phyloP scores from a whole-genome alignment of 1,140 invertebrate genomes.

The Cydia splendana region DNA sequence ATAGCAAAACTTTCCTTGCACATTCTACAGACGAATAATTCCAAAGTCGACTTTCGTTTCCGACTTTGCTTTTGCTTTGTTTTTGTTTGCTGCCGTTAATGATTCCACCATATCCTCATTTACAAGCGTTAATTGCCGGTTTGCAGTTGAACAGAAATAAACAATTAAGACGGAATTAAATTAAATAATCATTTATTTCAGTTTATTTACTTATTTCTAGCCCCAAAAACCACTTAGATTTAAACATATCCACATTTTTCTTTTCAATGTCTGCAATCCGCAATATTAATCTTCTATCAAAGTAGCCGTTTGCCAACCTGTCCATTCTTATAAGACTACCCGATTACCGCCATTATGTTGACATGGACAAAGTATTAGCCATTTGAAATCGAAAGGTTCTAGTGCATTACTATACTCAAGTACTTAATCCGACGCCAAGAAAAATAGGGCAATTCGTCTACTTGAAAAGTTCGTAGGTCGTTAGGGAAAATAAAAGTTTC shows the following conservation, averaged over 20 bases:
- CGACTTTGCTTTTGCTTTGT: too few relatives aligned
- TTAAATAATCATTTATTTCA: too few relatives aligned
- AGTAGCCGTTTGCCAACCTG: background rate
- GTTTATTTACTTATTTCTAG: too few relatives aligned
- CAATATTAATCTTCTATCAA: background rate
- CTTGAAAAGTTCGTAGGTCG: background rate
- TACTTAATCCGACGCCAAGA: background rate
- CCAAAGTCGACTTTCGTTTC: too few relatives aligned
- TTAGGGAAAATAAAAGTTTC: conserved; percentile 10
- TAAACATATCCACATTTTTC: background rate
- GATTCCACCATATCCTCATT: too few relatives aligned
- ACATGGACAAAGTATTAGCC: background rate
- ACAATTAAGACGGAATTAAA: too few relatives aligned
- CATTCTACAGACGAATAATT: too few relatives aligned
- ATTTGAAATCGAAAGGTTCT: conserved; percentile 1
- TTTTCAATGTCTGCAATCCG: background rate
- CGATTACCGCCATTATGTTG: background rate
- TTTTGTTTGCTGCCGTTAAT: too few relatives aligned
- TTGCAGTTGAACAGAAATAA: too few relatives aligned
- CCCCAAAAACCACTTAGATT: too few relatives aligned
- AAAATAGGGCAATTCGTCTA: background rate
- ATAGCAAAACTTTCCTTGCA: too few relatives aligned
- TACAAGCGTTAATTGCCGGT: too few relatives aligned
- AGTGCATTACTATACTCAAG: conserved; percentile 1
- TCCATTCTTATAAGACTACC: conserved; percentile 9